Evolutionary conservation across 2,113 vertebrate genomes (phyloP).

Genomic region (Dicentrarchus labrax): DNA sequence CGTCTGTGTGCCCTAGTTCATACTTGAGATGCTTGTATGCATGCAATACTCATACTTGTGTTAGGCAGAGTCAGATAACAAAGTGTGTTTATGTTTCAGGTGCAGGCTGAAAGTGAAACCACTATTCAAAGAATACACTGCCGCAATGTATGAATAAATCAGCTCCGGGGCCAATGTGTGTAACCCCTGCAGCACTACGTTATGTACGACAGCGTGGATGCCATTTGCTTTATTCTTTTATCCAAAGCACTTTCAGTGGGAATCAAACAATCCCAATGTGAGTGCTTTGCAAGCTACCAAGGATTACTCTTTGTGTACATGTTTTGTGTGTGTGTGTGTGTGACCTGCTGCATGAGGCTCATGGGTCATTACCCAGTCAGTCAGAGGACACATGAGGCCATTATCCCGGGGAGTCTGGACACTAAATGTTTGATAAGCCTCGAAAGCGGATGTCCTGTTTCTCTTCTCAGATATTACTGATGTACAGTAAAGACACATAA

Average conservation of each 20-base stretch:
- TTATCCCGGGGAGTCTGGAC: constrained; percentile 60
- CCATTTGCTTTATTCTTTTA: not conserved
- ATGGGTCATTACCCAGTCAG: constrained; percentile 68
- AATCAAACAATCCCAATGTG: constrained; percentile 4
- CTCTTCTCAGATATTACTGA: constrained; percentile 36
- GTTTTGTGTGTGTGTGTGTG: constrained; percentile 22
- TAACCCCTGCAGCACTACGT: constrained; percentile 7
- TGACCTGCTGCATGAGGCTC: constrained; percentile 28
- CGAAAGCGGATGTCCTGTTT: constrained; percentile 59
- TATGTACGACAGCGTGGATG: constrained; percentile 1
- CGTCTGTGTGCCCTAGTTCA: not conserved
- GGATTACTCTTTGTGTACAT: constrained; percentile 32
- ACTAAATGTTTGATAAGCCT: constrained; percentile 74
- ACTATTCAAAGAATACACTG: constrained; percentile 65
- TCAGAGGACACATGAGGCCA: constrained; percentile 61
- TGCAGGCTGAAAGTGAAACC: constrained; percentile 68
- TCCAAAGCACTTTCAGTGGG: constrained; percentile 17
- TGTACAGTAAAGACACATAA: not conserved
- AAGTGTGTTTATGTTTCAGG: constrained; percentile 72
- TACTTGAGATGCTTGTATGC: not conserved
- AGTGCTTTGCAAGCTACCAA: not conserved
- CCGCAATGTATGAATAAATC: constrained; percentile 72
- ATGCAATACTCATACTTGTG: constrained; percentile 27
- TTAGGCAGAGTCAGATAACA: constrained; percentile 40
- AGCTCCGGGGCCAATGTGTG: constrained; percentile 22